Evolutionary conservation across 2,113 vertebrate genomes (phyloP), one percentile per base, ranked within the genome.

Genomic region (Bubo scandiacus): DNA sequence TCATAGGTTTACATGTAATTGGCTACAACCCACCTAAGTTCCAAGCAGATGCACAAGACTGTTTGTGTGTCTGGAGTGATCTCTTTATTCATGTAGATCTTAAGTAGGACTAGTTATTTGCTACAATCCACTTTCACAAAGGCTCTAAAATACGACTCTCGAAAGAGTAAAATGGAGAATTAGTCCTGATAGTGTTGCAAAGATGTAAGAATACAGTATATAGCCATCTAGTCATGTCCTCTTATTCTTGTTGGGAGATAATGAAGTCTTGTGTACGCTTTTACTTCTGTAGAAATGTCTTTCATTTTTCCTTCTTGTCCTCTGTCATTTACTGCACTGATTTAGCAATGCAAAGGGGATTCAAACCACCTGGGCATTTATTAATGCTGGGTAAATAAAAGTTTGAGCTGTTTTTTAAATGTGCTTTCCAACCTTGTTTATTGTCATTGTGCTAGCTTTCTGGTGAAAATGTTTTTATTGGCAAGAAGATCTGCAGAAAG

Each of bases 321-420:
- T 92, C 54, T 86, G 79, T 88, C 79, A 84, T 92, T 93, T 83
- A 19, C 16, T 80, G 42, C 67, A 42, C 23, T 77, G 81, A 85
- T 91, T 96, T 91, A 81, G 34, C 25, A 90, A 75, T 59, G 58
- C 85, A 93, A 90, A 95, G 10, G 62, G 13, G 32, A 94, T 94
- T 94, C 88, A 88, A 93, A 94, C 27, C 70, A 93, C 78, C 27
- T 88, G 66, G 40, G 18, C 12, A 86, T 92, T 92, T 90, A 83
- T 90, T 90, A 95, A 77, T 86, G 36, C 18, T 83, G 55, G 9
- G 38, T 88, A 95, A 96, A 95, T 27, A 90, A 32, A 86, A 43
- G 49, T 67, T 84, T 66, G 54, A 86, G 63, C 52, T 22, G 2
- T 2, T 90, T 82, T 78, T 74, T 19, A 3, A 88, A 89, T 47